These are phyloP conservation scores for Pectinophora gossypiella DNA, from an alignment of 1,140 invertebrate genomes.

Conservation along the genomic window DNA sequence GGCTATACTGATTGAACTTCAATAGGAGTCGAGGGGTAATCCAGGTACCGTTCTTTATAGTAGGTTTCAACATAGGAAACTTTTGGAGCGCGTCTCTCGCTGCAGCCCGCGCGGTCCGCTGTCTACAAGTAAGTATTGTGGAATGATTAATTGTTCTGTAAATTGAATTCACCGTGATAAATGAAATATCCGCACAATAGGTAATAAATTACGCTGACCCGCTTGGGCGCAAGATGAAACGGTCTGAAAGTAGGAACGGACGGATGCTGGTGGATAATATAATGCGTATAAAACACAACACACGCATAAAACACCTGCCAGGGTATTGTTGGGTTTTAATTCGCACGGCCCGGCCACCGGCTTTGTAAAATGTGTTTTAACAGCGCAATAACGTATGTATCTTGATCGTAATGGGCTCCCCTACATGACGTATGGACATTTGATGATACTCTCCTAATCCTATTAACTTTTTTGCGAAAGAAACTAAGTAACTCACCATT, in stretches of 20 bases:
- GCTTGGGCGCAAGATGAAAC: conserved; percentile 64
- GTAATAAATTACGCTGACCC: conserved; percentile 72
- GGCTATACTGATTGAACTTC: no score
- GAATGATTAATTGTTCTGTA: conserved; percentile 73
- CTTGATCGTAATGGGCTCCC: conserved; percentile 1
- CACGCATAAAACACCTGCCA: conserved; percentile 49
- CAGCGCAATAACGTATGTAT: not conserved
- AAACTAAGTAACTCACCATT: no score
- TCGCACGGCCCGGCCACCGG: conserved; percentile 12
- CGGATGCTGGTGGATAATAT: conserved; percentile 51
- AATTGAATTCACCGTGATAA: conserved; percentile 73
- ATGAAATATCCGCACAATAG: conserved; percentile 73
- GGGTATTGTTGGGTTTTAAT: conserved; percentile 40
- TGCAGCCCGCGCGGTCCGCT: conserved; percentile 22
- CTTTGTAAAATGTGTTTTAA: not conserved
- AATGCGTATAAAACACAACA: conserved; percentile 52
- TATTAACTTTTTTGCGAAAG: no score
- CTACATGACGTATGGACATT: no score
- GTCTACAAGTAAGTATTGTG: conserved; percentile 65
- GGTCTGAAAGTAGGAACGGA: conserved; percentile 48
- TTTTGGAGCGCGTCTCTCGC: not conserved
- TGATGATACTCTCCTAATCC: no score
- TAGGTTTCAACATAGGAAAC: no score
- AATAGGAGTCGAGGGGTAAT: no score
- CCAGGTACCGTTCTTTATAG: no score